Percentiles rank a stretch among this genome's conserved stretches.
These are phyloP conservation scores for Cacatua alba DNA, from an alignment of 2,113 vertebrate species.

Conservation along the genomic window DNA sequence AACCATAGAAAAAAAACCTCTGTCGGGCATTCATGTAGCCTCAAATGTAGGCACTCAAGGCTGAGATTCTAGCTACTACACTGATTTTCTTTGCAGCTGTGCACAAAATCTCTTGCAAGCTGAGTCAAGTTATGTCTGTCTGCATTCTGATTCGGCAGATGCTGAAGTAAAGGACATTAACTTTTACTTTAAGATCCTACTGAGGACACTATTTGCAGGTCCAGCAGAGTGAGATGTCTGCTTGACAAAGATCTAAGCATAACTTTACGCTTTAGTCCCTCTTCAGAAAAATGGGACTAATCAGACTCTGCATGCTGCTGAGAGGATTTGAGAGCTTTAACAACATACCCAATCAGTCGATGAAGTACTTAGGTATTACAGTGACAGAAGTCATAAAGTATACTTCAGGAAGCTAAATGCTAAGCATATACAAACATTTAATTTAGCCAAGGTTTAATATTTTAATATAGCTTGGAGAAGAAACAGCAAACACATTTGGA, in stretches of 20 bases:
- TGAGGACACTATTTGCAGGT: neutral
- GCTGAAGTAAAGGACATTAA: neutral
- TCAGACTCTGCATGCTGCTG: neutral
- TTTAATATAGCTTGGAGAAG: neutral
- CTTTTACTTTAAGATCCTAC: neutral
- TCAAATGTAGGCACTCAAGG: neutral
- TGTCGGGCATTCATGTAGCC: fast-evolving
- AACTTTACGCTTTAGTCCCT: neutral
- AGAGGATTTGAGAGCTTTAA: neutral
- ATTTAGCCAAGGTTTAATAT: neutral
- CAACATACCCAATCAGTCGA: neutral
- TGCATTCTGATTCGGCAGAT: neutral
- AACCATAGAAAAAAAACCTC: neutral
- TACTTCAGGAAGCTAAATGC: neutral
- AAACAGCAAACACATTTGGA: neutral
- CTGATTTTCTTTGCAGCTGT: neutral
- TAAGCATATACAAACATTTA: neutral
- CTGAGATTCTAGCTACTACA: neutral
- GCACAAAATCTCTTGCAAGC: neutral
- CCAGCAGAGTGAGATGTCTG: neutral
- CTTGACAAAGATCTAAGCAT: neutral
- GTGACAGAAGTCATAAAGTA: neutral
- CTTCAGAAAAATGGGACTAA: neutral
- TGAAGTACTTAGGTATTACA: neutral
- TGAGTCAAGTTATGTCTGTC: neutral